These are phyloP conservation scores for Fregata magnificens DNA, from an alignment of 2,113 vertebrate genomes.

Conservation along the genomic window DNA sequence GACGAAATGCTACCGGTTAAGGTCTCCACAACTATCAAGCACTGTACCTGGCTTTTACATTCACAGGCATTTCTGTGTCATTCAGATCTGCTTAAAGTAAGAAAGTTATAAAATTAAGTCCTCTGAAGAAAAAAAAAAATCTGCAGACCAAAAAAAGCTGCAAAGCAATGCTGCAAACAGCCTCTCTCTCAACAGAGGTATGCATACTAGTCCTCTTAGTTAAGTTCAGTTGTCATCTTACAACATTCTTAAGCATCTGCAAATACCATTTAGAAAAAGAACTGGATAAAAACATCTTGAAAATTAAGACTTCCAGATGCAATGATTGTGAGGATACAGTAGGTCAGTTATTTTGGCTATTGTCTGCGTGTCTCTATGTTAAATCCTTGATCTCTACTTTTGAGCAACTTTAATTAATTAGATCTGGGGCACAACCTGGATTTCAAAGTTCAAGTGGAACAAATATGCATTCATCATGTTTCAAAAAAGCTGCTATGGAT, in stretches of 20 bases:
- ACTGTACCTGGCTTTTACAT: neutral
- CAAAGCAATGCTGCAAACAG: neutral
- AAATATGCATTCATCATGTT: neutral
- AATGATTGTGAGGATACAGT: neutral
- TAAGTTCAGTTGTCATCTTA: neutral
- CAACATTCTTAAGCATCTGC: neutral
- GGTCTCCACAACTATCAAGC: neutral
- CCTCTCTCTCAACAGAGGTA: neutral
- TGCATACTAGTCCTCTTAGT: neutral
- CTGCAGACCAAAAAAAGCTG: neutral
- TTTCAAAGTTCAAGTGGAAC: neutral
- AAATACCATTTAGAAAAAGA: neutral
- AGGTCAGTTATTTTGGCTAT: neutral
- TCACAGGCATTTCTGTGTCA: neutral
- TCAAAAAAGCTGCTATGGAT: neutral
- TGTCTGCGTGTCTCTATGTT: neutral
- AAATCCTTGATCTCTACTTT: neutral
- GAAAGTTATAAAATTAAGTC: neutral
- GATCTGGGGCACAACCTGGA: neutral
- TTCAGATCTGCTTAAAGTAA: neutral
- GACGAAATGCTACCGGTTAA: neutral
- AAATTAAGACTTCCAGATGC: constrained; percentile 2
- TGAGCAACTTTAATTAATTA: neutral
- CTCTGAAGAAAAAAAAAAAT: neutral
- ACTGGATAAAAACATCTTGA: neutral